phyloP scores from a whole-genome alignment of 1,140 invertebrate genomes.

The Cherax quadricarinatus region DNA sequence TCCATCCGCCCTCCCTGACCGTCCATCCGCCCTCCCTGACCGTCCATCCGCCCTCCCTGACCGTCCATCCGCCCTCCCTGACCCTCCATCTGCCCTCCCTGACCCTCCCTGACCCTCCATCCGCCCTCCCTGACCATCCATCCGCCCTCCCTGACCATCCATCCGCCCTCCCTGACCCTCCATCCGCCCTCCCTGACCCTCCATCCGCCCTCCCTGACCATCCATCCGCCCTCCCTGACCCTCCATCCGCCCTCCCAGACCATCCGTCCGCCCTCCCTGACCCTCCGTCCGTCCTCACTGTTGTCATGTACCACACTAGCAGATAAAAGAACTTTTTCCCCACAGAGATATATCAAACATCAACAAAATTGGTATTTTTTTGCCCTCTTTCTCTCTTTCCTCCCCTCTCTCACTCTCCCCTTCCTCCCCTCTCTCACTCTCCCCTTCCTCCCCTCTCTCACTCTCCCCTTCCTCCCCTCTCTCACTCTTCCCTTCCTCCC shows the following conservation, averaged over 20 bases:
- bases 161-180: no score
- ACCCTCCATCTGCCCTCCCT: not conserved
- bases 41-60: not conserved
- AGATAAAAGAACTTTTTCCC: no score
- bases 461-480: not conserved
- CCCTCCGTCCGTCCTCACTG: not conserved
- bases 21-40: not conserved
- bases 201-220: not conserved
- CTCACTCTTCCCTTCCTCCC: not conserved
- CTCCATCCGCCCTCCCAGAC: not conserved
- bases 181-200: not conserved
- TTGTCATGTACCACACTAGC: not conserved
- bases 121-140: not conserved
- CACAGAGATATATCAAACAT: no score
- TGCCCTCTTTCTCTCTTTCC: not conserved
- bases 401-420: not conserved
- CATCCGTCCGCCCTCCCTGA: not conserved
- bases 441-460: not conserved
- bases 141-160: no score
- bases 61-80: not conserved
- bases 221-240: not conserved
- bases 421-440: not conserved
- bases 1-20: no score
- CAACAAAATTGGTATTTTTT: not conserved
- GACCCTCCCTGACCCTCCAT: no score